These are phyloP conservation scores for Mobula birostris DNA, from an alignment of 2,113 vertebrate species.

Conservation along the genomic window DNA sequence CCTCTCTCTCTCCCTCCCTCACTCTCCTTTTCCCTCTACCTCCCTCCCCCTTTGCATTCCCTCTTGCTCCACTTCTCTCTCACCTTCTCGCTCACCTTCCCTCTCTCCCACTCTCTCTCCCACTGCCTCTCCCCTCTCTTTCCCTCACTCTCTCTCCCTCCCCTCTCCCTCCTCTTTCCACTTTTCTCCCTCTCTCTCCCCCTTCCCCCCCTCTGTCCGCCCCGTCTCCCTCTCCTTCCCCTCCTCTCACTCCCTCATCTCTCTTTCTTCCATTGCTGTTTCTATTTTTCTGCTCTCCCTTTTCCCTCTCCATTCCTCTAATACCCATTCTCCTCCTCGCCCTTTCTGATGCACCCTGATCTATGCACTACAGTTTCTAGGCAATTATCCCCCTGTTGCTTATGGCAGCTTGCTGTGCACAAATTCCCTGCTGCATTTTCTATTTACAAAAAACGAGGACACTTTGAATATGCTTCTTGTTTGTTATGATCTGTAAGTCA, in stretches of 20 bases:
- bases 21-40: not conserved
- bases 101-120: conserved; percentile 38
- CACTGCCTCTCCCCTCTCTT: conserved; percentile 41
- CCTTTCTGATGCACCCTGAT: not conserved
- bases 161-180: not conserved
- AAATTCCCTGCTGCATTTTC: not conserved
- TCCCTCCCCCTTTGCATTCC: conserved; percentile 42
- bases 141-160: not conserved
- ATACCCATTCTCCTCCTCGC: no score
- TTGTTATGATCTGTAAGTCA: not conserved
- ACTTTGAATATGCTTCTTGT: not conserved
- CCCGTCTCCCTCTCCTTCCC: not conserved
- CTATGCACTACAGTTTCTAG: not conserved
- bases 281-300: not conserved
- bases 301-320: not conserved
- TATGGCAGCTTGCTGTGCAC: not conserved
- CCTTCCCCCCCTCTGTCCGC: no score
- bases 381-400: not conserved
- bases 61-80: conserved; percentile 11
- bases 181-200: not conserved
- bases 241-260: not conserved
- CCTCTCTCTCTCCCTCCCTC: conserved; percentile 35
- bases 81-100: not conserved
- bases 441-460: not conserved
- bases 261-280: not conserved